Conservation (phyloP, 2,888 invertebrate genomes). For the Quadroppia sp. region DNA sequence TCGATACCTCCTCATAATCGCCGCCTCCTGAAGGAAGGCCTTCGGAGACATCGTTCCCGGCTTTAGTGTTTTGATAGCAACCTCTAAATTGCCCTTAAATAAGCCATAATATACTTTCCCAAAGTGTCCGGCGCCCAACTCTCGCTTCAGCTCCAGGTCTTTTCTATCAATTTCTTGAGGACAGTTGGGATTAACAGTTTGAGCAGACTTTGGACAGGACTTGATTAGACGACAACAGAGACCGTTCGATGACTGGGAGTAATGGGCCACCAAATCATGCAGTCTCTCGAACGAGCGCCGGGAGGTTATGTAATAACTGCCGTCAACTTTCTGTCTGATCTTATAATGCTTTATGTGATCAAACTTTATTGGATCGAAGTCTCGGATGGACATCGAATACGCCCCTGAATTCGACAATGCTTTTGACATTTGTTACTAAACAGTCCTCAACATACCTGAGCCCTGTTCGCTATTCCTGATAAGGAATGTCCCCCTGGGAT, state of each 20-base stretch:
- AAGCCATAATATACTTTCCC: slow-evolving; percentile 92
- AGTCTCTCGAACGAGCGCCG: slow-evolving; percentile 66
- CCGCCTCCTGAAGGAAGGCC: slow-evolving; percentile 94
- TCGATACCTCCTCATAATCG: slow-evolving; percentile 96
- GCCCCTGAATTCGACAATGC: slow-evolving; percentile 54
- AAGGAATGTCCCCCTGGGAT: slow-evolving; percentile 86
- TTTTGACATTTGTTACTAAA: not conserved
- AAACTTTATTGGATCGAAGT: slow-evolving; percentile 58
- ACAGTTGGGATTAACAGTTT: slow-evolving; percentile 60
- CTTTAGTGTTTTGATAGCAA: slow-evolving; percentile 92
- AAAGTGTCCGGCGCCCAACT: slow-evolving; percentile 93
- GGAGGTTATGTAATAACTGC: slow-evolving; percentile 87
- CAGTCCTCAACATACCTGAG: slow-evolving; percentile 53
- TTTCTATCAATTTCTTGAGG: slow-evolving; percentile 74
- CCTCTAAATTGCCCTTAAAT: slow-evolving; percentile 86
- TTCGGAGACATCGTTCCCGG: slow-evolving; percentile 94
- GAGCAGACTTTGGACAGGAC: slow-evolving; percentile 88
- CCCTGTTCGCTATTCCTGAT: slow-evolving; percentile 87
- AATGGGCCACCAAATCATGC: slow-evolving; percentile 86
- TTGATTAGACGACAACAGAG: slow-evolving; percentile 64
- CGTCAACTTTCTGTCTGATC: slow-evolving; percentile 77
- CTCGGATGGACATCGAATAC: slow-evolving; percentile 42
- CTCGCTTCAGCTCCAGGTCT: slow-evolving; percentile 77
- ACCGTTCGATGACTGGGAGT: slow-evolving; percentile 66
- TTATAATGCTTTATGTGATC: slow-evolving; percentile 97